These are phyloP conservation scores for Trematomus bernacchii DNA, from an alignment of 2,797 vertebrate species.

Conservation along the genomic window DNA sequence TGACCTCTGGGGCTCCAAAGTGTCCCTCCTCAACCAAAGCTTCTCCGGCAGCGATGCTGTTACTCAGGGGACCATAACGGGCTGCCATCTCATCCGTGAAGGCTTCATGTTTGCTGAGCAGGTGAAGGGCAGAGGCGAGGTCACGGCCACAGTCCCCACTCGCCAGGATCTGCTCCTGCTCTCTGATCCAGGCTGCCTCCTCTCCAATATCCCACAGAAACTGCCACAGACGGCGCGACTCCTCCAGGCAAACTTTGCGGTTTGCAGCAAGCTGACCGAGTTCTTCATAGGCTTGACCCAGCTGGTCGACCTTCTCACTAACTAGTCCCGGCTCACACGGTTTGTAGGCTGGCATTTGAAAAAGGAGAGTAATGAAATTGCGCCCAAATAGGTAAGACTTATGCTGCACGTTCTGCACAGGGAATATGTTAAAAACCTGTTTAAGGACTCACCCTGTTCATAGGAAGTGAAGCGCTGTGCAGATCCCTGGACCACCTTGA, in stretches of 20 bases:
- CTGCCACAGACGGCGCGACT: constrained; percentile 92
- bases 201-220: constrained; percentile 96
- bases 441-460: constrained; percentile 84
- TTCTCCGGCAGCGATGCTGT: constrained; percentile 89
- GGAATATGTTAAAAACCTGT: background rate
- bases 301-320: constrained; percentile 85
- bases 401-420: background rate
- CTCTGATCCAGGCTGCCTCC: constrained; percentile 94
- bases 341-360: constrained; percentile 87
- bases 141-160: constrained; percentile 93
- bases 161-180: constrained; percentile 93
- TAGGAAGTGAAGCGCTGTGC: constrained; percentile 89
- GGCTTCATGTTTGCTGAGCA: constrained; percentile 94
- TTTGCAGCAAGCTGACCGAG: constrained; percentile 85
- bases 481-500: constrained; percentile 87
- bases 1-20: constrained; percentile 86
- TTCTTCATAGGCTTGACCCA: constrained; percentile 90
- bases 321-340: constrained; percentile 93
- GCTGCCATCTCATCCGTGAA: constrained; percentile 94
- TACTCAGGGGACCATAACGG: constrained; percentile 89
- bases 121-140: constrained; percentile 89
- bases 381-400: constrained; percentile 12
- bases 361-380: constrained; percentile 14
- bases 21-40: constrained; percentile 89
- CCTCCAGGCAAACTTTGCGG: constrained; percentile 88